Percentiles rank a stretch among this genome's conserved stretches.
These are phyloP conservation scores for Melanocharis versteri DNA, from an alignment of 2,113 vertebrate species.

Conservation along the genomic window DNA sequence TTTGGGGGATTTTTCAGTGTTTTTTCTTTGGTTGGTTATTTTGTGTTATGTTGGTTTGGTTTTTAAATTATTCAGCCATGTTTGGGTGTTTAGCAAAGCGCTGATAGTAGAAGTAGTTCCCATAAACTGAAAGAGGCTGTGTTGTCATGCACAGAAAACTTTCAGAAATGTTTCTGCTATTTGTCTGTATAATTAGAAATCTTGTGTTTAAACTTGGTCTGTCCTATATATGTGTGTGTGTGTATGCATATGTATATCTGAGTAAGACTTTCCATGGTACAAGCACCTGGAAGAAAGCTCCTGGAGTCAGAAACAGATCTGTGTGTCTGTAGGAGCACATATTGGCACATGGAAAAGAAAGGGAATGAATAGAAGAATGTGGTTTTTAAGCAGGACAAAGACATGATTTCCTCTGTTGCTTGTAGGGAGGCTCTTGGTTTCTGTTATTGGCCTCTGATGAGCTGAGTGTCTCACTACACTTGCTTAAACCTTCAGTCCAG, in stretches of 20 bases:
- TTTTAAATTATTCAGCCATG: neutral
- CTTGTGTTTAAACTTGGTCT: neutral
- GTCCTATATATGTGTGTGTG: fast-evolving
- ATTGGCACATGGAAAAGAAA: neutral
- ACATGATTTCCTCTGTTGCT: neutral
- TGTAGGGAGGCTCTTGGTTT: neutral
- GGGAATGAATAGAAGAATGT: neutral
- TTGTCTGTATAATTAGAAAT: neutral
- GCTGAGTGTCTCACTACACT: fast-evolving
- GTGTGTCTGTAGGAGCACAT: neutral
- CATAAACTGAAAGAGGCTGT: neutral
- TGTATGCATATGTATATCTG: neutral
- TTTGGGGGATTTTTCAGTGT: fast-evolving
- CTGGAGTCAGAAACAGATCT: neutral
- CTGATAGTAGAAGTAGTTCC: neutral
- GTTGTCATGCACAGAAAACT: neutral
- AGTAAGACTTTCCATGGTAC: neutral
- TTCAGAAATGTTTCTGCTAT: neutral
- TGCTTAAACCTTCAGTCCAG: neutral
- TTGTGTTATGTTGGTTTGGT: neutral
- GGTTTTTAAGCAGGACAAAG: neutral
- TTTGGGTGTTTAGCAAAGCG: neutral
- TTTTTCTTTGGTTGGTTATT: neutral
- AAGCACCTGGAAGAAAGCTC: neutral
- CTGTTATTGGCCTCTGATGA: neutral